These are phyloP conservation scores for Coreoperca whiteheadi DNA, from an alignment of 2,113 vertebrate species.

Conservation along the genomic window DNA sequence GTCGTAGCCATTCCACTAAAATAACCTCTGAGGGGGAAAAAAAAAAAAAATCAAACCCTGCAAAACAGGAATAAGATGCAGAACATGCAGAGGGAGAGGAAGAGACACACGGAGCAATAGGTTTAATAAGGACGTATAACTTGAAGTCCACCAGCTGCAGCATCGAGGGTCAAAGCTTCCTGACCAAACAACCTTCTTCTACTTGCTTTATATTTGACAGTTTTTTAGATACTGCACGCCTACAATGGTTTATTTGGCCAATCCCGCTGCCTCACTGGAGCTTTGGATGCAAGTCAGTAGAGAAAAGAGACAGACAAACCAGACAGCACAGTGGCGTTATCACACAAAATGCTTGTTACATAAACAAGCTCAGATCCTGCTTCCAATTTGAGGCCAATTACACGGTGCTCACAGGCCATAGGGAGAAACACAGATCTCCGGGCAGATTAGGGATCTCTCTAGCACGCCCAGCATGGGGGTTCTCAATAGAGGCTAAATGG, in stretches of 20 bases:
- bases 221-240: not conserved
- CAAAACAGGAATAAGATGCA: not conserved
- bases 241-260: not conserved
- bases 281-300: slow-evolving; percentile 37
- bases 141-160: slow-evolving; percentile 8
- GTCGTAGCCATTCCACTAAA: slow-evolving; percentile 15
- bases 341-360: slow-evolving; percentile 66
- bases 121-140: not conserved
- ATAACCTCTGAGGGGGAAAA: slow-evolving; percentile 34
- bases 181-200: not conserved
- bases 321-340: slow-evolving; percentile 49
- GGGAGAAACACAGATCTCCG: slow-evolving; percentile 71
- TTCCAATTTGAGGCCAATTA: slow-evolving; percentile 76
- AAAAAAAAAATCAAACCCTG: not conserved
- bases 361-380: slow-evolving; percentile 67
- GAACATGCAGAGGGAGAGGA: not conserved
- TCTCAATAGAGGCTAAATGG: slow-evolving; percentile 63
- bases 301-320: slow-evolving; percentile 12
- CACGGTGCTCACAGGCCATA: slow-evolving; percentile 66
- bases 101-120: not conserved
- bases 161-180: slow-evolving; percentile 15
- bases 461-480: slow-evolving; percentile 34
- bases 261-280: not conserved
- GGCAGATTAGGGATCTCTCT: slow-evolving; percentile 68
- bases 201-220: not conserved